Evolutionary conservation across 2,113 vertebrate genomes (phyloP), one percentile per base, ranked within the genome.

Genomic region (Pleuronectes platessa): DNA sequence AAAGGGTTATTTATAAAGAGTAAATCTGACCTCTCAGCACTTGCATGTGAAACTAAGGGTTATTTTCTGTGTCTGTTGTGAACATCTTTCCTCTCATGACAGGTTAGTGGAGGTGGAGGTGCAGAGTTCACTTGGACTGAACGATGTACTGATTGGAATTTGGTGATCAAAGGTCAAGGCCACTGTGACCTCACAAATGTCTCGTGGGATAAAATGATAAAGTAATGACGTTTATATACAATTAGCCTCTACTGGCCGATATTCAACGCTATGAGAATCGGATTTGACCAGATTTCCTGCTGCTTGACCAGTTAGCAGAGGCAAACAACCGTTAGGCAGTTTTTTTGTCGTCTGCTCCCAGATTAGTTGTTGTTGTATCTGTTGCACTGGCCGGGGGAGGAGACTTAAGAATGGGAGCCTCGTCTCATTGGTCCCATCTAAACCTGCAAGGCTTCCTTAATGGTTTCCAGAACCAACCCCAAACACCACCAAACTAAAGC

Each of bases 391-490:
- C 53, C 67, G 21, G 37, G 55, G 51, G 13, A 78, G 53, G 13
- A 47, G 47, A 56, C 20, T 61, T 12, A 61, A 75, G 70, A 66
- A 45, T 5, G 3, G 31, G 63, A 59, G 23, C 15, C 26, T 51
- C 9, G 0, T 84, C 37, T 79, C 23, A 45, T 68, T 55, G 70
- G 55, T 31, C 58, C 45, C 26, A 7, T 8, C 47, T 45, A 27
- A 37, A 77, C 47, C 64, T 26, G 23, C 49, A 66, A 64, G 40
- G 51, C 61, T 68, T 66, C 62, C 27, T n/a, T 86, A 72, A 88
- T 72, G 49, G 71, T 23, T 87, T 77, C 70, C 63, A 87, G 68
- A 82, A 73, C 51, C 51, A 27, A 49, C 24, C 49, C 68, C 35
- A 37, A 59, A 77, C 14, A 71, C 61, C 37, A 54, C 26, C 49